Conservation (phyloP, 2,888 invertebrate genomes). For the Drosophila nigricruria region DNA sequence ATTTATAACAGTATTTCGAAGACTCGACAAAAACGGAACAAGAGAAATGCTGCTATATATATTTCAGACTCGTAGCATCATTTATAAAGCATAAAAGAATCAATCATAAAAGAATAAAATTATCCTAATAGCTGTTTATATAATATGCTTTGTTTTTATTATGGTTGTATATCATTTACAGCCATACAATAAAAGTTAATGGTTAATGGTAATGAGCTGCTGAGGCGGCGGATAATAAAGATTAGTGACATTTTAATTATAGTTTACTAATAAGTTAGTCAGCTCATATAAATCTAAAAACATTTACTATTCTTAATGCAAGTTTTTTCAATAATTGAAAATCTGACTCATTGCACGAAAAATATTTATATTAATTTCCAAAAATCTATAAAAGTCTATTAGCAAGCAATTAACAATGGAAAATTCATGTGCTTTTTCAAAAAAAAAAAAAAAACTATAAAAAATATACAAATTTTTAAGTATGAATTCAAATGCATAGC, state of each 20-base stretch:
- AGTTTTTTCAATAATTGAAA: background rate
- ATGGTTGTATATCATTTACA: background rate
- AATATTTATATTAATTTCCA: slow-evolving; percentile 13
- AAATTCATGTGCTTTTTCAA: slow-evolving; percentile 7
- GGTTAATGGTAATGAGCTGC: background rate
- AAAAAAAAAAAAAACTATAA: background rate
- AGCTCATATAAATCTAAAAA: background rate
- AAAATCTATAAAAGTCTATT: slow-evolving; percentile 1
- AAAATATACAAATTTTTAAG: background rate
- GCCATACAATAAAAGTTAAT: background rate
- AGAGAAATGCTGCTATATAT: background rate
- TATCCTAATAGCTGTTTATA: background rate
- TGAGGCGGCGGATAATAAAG: background rate
- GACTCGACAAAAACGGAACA: background rate
- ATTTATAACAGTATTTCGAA: slow-evolving; percentile 53
- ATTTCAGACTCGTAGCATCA: background rate
- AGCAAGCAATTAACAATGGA: slow-evolving; percentile 13
- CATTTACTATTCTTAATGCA: background rate
- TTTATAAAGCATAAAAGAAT: background rate
- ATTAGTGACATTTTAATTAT: slow-evolving; percentile 1
- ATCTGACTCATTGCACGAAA: background rate
- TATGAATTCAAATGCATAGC: slow-evolving; percentile 2
- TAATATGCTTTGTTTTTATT: background rate
- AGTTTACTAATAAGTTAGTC: too few species aligned
- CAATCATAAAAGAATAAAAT: slow-evolving; percentile 5